A percentile compares a stretch with the other conserved stretches of the same genome.
phyloP scores from a whole-genome alignment of 2,888 invertebrate genomes.

The Onthophagus sagittarius region DNA sequence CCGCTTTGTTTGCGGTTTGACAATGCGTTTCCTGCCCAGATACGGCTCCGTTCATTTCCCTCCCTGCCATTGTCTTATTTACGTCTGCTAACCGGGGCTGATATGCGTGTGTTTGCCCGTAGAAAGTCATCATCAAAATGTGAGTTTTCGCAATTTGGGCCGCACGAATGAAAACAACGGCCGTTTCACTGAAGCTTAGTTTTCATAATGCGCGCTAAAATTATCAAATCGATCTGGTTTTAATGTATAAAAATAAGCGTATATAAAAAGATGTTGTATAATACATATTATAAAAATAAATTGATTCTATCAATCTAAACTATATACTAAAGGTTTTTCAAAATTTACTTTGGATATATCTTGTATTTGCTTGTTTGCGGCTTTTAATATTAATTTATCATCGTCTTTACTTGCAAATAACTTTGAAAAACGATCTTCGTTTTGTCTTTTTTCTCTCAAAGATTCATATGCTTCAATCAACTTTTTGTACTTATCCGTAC shows the following conservation, averaged over 20 bases:
- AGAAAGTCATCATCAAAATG: conserved; percentile 15
- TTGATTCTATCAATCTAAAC: conserved; percentile 31
- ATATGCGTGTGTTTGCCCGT: conserved; percentile 9
- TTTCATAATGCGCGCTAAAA: background rate
- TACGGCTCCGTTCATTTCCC: conserved; percentile 45
- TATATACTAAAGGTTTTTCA: conserved; percentile 40
- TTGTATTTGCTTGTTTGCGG: conserved; percentile 25
- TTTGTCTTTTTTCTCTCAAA: conserved; percentile 36
- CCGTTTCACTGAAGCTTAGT: background rate
- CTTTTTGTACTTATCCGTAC: conserved; percentile 37
- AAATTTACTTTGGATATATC: conserved; percentile 34
- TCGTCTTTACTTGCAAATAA: conserved; percentile 32
- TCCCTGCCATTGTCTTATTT: conserved; percentile 41
- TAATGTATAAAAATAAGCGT: conserved; percentile 1
- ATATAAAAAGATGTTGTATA: conserved; percentile 3
- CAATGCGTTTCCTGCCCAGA: conserved; percentile 44
- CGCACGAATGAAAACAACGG: background rate
- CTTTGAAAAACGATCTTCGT: conserved; percentile 36
- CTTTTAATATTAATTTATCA: conserved; percentile 14
- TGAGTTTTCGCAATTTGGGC: background rate
- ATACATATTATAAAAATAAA: conserved; percentile 17
- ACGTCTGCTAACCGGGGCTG: conserved; percentile 16
- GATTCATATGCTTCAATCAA: conserved; percentile 36
- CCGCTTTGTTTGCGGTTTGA: conserved; percentile 35
- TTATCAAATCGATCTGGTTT: background rate